phyloP scores from a whole-genome alignment of 2,113 vertebrate species.

The Ramphastos sulfuratus region DNA sequence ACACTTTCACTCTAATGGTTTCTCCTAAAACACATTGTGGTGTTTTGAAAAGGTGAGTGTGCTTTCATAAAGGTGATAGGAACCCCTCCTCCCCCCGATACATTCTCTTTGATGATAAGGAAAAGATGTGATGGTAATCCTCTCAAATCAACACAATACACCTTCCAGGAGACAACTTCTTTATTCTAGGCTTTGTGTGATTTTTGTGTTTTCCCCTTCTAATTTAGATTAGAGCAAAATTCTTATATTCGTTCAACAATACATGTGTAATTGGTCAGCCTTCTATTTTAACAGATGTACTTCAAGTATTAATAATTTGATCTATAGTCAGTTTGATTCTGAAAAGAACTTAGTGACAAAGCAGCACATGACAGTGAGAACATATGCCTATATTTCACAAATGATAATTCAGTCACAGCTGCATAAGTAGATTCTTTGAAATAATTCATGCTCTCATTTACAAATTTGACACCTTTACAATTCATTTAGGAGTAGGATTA shows the following conservation, averaged over 20 bases:
- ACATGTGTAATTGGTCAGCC: not conserved
- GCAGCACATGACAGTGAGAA: not conserved
- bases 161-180: not conserved
- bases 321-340: not conserved
- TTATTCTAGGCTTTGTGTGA: not conserved
- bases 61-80: not conserved
- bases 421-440: slow-evolving; percentile 4
- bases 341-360: not conserved
- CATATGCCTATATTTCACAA: not conserved
- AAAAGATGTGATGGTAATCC: not conserved
- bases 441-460: slow-evolving; percentile 15
- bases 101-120: not conserved
- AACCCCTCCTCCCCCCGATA: not conserved
- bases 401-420: not conserved
- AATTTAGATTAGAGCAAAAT: not conserved
- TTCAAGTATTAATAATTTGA: not conserved
- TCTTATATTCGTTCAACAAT: not conserved
- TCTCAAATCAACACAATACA: not conserved
- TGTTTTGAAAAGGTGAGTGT: not conserved
- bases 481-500: not conserved
- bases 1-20: rapidly evolving
- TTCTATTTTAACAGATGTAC: not conserved
- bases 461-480: not conserved
- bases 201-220: not conserved
- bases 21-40: not conserved